Evolutionary conservation across 2,888 invertebrate genomes (phyloP).

Genomic region (Drosophila mercatorum): DNA sequence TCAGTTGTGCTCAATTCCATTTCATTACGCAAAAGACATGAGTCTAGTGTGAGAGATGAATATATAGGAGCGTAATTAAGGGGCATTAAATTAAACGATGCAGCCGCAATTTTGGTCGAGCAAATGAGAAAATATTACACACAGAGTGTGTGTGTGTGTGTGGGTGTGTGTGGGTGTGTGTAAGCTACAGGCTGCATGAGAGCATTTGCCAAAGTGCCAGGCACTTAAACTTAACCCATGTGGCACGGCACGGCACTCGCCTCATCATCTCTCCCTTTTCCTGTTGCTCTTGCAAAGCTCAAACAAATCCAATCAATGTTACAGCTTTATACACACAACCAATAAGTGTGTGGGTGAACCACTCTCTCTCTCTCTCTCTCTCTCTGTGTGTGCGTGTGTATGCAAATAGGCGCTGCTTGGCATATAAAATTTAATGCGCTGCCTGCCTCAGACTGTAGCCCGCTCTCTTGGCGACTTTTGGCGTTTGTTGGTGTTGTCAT

Average conservation of each 20-base stretch:
- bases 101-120: constrained; percentile 60
- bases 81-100: constrained; percentile 58
- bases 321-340: constrained; percentile 28
- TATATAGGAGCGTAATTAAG: constrained; percentile 45
- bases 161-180: constrained; percentile 13
- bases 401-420: constrained; percentile 62
- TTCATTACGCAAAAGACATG: constrained; percentile 28
- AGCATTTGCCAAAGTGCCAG: constrained; percentile 68
- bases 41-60: constrained; percentile 7
- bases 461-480: constrained; percentile 11
- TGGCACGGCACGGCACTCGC: not conserved
- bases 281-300: constrained; percentile 48
- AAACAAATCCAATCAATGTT: constrained; percentile 78
- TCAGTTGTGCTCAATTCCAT: constrained; percentile 24
- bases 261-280: not conserved
- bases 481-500: constrained; percentile 21
- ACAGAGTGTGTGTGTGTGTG: not conserved
- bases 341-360: constrained; percentile 5
- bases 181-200: constrained; percentile 22
- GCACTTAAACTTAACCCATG: constrained; percentile 60
- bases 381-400: constrained; percentile 37
- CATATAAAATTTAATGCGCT: constrained; percentile 56
- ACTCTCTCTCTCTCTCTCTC: constrained; percentile 14
- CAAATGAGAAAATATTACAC: constrained; percentile 66
- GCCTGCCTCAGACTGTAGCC: constrained; percentile 12